Conservation (phyloP, 1,140 invertebrate species). For the Leptinotarsa undecemlineata region DNA sequence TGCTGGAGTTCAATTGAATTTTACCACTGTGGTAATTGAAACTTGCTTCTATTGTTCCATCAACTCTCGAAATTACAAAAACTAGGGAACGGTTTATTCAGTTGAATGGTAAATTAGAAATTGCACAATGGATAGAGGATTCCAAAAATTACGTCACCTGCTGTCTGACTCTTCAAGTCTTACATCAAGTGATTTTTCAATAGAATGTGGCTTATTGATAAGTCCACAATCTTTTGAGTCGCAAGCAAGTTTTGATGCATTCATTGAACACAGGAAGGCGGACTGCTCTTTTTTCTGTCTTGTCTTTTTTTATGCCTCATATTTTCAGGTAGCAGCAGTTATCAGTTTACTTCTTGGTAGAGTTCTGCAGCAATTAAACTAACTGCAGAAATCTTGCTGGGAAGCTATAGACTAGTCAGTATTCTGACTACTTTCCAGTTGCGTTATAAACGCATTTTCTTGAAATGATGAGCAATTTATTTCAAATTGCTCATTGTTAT, state of each 20-base stretch:
- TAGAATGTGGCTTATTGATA: background rate
- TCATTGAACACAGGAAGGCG: background rate
- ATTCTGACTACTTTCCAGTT: background rate
- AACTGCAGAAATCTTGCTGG: background rate
- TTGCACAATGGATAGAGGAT: too few species aligned
- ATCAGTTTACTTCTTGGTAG: background rate
- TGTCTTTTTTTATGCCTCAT: background rate
- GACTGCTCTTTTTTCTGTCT: background rate
- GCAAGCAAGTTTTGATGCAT: background rate
- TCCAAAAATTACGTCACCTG: too few species aligned
- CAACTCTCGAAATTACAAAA: too few species aligned
- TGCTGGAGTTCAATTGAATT: too few species aligned
- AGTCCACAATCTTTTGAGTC: background rate
- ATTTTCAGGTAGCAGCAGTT: background rate
- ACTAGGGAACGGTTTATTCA: too few species aligned
- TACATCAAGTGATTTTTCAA: conserved; percentile 3
- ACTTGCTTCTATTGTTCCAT: too few species aligned
- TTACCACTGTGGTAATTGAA: too few species aligned
- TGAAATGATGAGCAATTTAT: background rate
- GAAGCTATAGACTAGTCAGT: background rate
- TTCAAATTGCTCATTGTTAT: background rate
- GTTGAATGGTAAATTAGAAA: too few species aligned
- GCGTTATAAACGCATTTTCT: background rate
- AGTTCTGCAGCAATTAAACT: background rate
- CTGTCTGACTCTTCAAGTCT: background rate